These are phyloP conservation scores for Typhlomys cinereus DNA, from an alignment of 2,113 vertebrate genomes.

Conservation along the genomic window DNA sequence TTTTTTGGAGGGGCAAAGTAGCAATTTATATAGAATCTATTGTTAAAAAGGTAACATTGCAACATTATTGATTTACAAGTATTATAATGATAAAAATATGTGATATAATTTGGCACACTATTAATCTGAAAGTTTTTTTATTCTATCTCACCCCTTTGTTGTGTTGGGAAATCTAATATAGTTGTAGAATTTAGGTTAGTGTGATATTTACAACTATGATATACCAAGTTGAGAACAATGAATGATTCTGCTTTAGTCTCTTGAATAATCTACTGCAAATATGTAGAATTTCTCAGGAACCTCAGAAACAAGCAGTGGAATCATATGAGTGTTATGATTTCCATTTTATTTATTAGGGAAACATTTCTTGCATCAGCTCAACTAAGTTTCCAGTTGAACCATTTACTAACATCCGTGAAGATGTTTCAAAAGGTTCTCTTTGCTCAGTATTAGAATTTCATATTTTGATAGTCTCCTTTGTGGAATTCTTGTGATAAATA, in stretches of 20 bases:
- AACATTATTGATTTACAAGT: constrained; percentile 34
- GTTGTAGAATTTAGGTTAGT: neutral
- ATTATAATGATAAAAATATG: neutral
- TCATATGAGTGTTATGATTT: neutral
- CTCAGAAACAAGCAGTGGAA: constrained; percentile 20
- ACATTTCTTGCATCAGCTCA: neutral
- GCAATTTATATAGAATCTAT: neutral
- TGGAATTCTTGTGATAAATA: constrained; percentile 48
- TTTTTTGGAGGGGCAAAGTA: neutral
- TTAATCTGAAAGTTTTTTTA: neutral
- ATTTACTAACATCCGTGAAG: constrained; percentile 7
- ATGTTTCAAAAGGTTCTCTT: neutral
- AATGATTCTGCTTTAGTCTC: constrained; percentile 32
- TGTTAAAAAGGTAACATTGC: constrained; percentile 11
- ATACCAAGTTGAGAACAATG: constrained; percentile 29
- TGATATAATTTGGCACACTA: neutral
- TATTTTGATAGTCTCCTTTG: constrained; percentile 42
- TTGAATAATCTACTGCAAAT: constrained; percentile 52
- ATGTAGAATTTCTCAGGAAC: constrained; percentile 12
- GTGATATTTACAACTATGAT: constrained; percentile 33
- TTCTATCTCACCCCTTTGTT: neutral
- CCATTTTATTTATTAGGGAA: too few relatives aligned
- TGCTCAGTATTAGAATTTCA: constrained; percentile 24
- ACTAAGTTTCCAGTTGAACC: neutral
- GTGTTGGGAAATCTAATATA: neutral